Evolutionary conservation across 2,113 vertebrate genomes (phyloP), one percentile per base, ranked within the genome.

Genomic region (rabbit (Oryctolagus cuniculus)): DNA sequence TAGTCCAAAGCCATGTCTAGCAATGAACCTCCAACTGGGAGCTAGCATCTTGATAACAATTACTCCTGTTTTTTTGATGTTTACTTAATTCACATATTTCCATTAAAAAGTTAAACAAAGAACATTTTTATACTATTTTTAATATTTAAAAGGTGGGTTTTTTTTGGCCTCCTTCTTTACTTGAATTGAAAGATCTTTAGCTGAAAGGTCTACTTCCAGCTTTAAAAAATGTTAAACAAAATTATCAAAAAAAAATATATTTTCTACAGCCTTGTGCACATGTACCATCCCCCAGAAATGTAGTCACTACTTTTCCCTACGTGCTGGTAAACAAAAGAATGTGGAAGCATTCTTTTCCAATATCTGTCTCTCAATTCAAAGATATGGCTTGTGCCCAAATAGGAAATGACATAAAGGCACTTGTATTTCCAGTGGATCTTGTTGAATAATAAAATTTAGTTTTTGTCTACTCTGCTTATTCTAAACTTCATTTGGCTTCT

Each of bases 141-240:
- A 90, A 91, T 91, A 94, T 93, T 21, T 85, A 34, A 96, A 89
- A 95, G 21, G 6, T 96, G 38, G 15, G 3, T 58, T 58, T 58
- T 0, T 55, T 89, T 96, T 93, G 53, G 5, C 10, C 2, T 74
- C 0, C 6, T 85, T 17, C 22, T 93, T 97, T 12, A 92, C 16
- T 70, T 90, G n/a, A 55, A 74, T 83, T 74, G 9, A 31, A 58
- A 86, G 2, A 24, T 94, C 10, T 96, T 79, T 15, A 77, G 11
- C 92, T 89, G 29, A 97, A 97, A 93, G 74, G 0, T 15, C 67
- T n/a, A 36, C 89, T 95, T 66, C 89, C 80, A 0, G 80, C 34
- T 13, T 22, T 44, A 2, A 78, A 38, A 92, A 75, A n/a, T 79
- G 19, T 36, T 69, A 95, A 78, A 11, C 84, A 44, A 44, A 44